A percentile compares a stretch with the other conserved stretches of the same genome.
Evolutionary conservation across 2,888 invertebrate genomes (phyloP).

Genomic region (Agrenia bidenticulata): DNA sequence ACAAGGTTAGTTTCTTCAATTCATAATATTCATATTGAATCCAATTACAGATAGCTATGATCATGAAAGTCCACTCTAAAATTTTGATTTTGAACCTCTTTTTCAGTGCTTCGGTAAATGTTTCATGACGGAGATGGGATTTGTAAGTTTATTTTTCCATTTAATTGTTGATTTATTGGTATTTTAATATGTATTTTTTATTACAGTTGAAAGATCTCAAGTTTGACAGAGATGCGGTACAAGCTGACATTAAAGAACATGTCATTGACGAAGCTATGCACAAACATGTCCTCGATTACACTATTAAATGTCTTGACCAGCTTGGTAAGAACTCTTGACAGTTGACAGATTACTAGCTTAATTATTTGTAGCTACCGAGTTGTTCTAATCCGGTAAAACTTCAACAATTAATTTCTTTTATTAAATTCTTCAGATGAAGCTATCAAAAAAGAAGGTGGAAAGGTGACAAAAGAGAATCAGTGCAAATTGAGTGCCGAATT

Average conservation of each 20-base stretch:
- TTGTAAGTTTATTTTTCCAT: slow-evolving; percentile 24
- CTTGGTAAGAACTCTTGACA: slow-evolving; percentile 20
- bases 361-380: not conserved
- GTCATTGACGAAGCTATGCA: slow-evolving; percentile 34
- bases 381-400: not conserved
- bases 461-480: slow-evolving; percentile 23
- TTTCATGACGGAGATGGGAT: slow-evolving; percentile 30
- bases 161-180: not conserved
- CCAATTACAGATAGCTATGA: no score
- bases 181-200: not conserved
- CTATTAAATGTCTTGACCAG: slow-evolving; percentile 33
- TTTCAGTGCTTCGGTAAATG: slow-evolving; percentile 39
- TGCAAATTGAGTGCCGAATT: slow-evolving; percentile 29
- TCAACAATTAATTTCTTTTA: not conserved
- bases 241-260: slow-evolving; percentile 28
- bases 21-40: not conserved
- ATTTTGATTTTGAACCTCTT: not conserved
- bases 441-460: slow-evolving; percentile 14
- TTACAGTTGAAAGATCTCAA: slow-evolving; percentile 26
- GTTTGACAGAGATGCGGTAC: slow-evolving; percentile 32
- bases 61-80: no score
- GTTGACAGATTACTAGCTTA: not conserved
- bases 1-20: slow-evolving; percentile 31
- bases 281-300: slow-evolving; percentile 27
- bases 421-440: slow-evolving; percentile 23